These are phyloP conservation scores for Chromobotia macracanthus DNA, from an alignment of 2,797 vertebrate species.

Conservation along the genomic window DNA sequence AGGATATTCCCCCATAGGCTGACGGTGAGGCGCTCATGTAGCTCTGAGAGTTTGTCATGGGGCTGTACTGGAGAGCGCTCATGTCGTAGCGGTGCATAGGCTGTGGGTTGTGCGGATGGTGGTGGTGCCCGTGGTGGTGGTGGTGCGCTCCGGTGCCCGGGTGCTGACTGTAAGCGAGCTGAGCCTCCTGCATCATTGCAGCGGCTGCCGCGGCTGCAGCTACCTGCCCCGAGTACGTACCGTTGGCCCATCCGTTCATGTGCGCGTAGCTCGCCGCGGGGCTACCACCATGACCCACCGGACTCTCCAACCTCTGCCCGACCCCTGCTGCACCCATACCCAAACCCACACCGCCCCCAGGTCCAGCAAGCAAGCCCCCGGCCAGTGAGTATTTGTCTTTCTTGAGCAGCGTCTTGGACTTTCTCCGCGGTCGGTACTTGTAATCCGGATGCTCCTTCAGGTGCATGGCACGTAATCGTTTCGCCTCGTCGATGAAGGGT, in stretches of 20 bases:
- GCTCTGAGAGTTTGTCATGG: slow-evolving; percentile 93
- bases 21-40: slow-evolving; percentile 95
- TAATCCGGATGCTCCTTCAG: slow-evolving; percentile 99
- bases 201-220: slow-evolving; percentile 92
- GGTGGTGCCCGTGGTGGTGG: slow-evolving; percentile 80
- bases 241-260: slow-evolving; percentile 98
- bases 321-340: slow-evolving; percentile 85
- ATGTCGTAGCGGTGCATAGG: slow-evolving; percentile 95
- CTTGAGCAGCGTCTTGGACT: slow-evolving; percentile 97
- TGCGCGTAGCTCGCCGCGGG: slow-evolving; percentile 89
- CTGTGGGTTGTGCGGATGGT: slow-evolving; percentile 91
- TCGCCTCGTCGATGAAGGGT: slow-evolving; percentile 98
- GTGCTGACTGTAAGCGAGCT: slow-evolving; percentile 95
- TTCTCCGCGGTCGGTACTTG: slow-evolving; percentile 95
- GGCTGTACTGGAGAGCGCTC: slow-evolving; percentile 93
- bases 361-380: slow-evolving; percentile 89
- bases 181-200: slow-evolving; percentile 98
- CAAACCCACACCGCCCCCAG: slow-evolving; percentile 84
- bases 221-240: slow-evolving; percentile 93
- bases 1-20: slow-evolving; percentile 90
- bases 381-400: slow-evolving; percentile 99
- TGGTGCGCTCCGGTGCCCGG: slow-evolving; percentile 88
- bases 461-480: slow-evolving; percentile 94
- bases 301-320: slow-evolving; percentile 93
- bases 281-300: slow-evolving; percentile 84